Base-by-base conservation (phyloP, 2,888 invertebrate genomes). In the Thyatira batis region DNA sequence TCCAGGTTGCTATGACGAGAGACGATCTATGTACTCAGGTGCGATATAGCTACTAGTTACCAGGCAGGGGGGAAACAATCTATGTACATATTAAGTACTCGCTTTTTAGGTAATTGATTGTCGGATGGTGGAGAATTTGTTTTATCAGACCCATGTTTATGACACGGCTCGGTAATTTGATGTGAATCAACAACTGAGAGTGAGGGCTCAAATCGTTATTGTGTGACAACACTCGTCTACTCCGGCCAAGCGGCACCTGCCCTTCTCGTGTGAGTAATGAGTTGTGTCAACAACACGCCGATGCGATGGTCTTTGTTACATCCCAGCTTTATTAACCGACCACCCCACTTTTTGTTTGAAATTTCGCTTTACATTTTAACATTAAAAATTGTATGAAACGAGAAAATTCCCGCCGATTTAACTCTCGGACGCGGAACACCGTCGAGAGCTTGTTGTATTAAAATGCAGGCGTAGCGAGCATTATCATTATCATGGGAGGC, bases 1-100 rank as follows among this genome's bases (percentile, higher is more conserved):
- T 78, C 66, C 63, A 69, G 67, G 77, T 83, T 79, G 73, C 79
- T 67, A 78, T 84, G 80, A 78, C 75, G 78, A 80, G 78, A 80
- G 77, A 80, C 75, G 59, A 57, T 65, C 61, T 68, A 62, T 62
- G 23, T 23, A 23, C 17, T 39, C n/a, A 39, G 13, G 39, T 56
- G 56, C 62, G 63, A 65, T 48, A 27, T 48, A 45, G 23, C 27
- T 46, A 46, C 46, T 28, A 45, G 45, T 23, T 45, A 9, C 45
- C 23, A 48, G 27, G 11, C 48, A 48, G 27, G 48, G 20, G 48
- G 13, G 8, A 45, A 39, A 17, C 17, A 39, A 39, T 39, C 39
- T n/a, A 39, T 17, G n/a, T 39, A 39, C n/a, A n/a, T n/a, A n/a
- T n/a, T n/a, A n/a, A n/a, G 13, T 39, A 39, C 17, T 17, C 17